Base-by-base conservation (phyloP, 1,140 invertebrate genomes). In the Antheraea mylitta region DNA sequence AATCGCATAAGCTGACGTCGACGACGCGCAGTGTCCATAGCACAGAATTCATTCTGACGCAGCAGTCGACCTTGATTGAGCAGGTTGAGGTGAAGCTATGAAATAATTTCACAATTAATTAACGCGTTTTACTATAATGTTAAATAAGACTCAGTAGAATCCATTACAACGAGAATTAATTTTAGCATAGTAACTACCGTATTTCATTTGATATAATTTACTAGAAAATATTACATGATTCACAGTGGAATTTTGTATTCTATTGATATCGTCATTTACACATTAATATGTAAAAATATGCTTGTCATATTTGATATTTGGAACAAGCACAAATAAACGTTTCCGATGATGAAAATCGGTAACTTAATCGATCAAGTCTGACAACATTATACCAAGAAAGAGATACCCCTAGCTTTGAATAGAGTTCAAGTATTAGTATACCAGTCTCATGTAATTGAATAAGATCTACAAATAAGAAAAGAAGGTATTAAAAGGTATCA, bases 1-100 rank as follows among this genome's bases (percentile, higher is more conserved):
- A 98, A 95, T 90, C 98, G 97, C 72, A 98, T 95, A 66, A 98
- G 92, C 64, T 96, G 96, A 85, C 98, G 97, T 79, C 96, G 96
- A 63, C 95, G 94, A 18, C 94, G 95, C 77, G 96, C 95, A 67
- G 96, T 97, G 90, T 98, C 97, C 95, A 96, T 98, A 0, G 98
- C 97, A 18, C 97, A 92, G 86, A 99, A 98, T 92, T 98, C 97
- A 82, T 98, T 97, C 93, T 99, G 98, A 18, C 97, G 93, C 69
- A 98, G 83, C 36, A 99, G 87, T 72, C 97, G 94, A 19, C 98
- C 98, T 92, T 99, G 98, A 86, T 98, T 97, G 85, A 98, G 97
- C 16, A 98, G 94, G 92, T 98, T 98, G 0, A 98, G 95, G 95
- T 97, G 80, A 11, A 81, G 64, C 89, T 91, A 81, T 48, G 77